Base-by-base conservation (phyloP, 2,797 vertebrate genomes). In the Loriculus beryllinus region DNA sequence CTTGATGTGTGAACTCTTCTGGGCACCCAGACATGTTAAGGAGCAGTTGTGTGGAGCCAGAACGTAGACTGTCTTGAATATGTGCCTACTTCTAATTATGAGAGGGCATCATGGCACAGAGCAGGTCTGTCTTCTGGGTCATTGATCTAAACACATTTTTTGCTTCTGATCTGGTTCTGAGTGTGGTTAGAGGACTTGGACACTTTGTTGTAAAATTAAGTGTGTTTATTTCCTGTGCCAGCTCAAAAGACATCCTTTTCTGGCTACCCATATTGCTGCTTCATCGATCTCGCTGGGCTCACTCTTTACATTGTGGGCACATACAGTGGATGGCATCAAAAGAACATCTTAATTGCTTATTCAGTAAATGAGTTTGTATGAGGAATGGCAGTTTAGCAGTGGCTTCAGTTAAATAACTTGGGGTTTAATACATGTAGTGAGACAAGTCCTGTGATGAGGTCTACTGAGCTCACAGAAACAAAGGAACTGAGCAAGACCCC, bases 61-160 rank as follows among this genome's bases (percentile, higher is more conserved):
- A 72, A 94, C 52, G 42, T 14, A 64, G 76, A 51, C 13, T 0
- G 0, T 69, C 47, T 76, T 92, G 93, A 93, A 62, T 62, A 33
- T 47, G 45, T 82, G 86, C 81, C 77, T 82, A 33, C 88, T 79
- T 86, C 74, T 82, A 79, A 71, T 81, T 65, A 76, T n/a, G 59
- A 79, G 82, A 72, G 26, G 29, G 48, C 37, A 39, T 78, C 28
- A 7, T 57, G 70, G 67, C 59, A 90, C 67, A 76, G 33, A 76
- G 54, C 42, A 14, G 3, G 35, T 56, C 40, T 84, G 49, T 76
- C 47, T 93, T 93, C 51, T 43, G 67, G 70, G 67, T 89, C 64
- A 35, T 29, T 86, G 75, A 51, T 82, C 78, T 79, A 56, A 85
- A 82, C 40, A 35, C 2, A 6, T 47, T 60, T 90, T 79, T 77